Percentiles rank a stretch among this genome's conserved stretches.
Conservation (phyloP, 2,797 vertebrate species). For the Sciurus carolinensis region DNA sequence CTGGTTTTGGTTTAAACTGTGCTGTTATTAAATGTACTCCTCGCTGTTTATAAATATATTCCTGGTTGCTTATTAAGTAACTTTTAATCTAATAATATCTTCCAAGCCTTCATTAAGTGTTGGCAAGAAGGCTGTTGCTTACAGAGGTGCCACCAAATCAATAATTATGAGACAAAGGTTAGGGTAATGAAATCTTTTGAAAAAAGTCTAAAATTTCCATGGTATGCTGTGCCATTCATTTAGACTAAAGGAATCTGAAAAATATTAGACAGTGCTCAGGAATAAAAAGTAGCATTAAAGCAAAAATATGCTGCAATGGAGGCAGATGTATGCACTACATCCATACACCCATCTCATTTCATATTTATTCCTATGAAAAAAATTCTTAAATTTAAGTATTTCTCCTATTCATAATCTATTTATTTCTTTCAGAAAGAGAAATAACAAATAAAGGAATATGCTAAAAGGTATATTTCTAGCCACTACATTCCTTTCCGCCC, state of each 20-base stretch:
- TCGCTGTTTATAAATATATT: background rate
- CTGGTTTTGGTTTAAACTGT: background rate
- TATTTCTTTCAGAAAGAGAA: conserved; percentile 42
- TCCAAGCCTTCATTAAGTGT: conserved; percentile 39
- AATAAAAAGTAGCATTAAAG: conserved; percentile 48
- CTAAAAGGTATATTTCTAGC: background rate
- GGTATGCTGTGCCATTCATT: background rate
- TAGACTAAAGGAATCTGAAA: conserved; percentile 42
- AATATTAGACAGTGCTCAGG: conserved; percentile 46
- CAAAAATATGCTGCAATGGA: background rate
- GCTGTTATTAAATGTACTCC: background rate
- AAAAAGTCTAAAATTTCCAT: conserved; percentile 37
- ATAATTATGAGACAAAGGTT: conserved; percentile 56
- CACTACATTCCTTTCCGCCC: background rate
- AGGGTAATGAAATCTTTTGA: conserved; percentile 29
- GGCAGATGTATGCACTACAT: background rate
- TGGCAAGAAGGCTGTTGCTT: conserved; percentile 15
- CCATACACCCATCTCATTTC: background rate
- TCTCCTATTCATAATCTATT: background rate
- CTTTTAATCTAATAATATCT: conserved; percentile 51
- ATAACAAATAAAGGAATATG: background rate
- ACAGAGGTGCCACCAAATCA: conserved; percentile 2
- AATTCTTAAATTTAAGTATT: background rate
- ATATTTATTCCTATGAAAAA: conserved; percentile 17
- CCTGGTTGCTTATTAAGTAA: background rate